phyloP scores from a whole-genome alignment of 1,140 invertebrate genomes.

The Drosophila pallidifrons region DNA sequence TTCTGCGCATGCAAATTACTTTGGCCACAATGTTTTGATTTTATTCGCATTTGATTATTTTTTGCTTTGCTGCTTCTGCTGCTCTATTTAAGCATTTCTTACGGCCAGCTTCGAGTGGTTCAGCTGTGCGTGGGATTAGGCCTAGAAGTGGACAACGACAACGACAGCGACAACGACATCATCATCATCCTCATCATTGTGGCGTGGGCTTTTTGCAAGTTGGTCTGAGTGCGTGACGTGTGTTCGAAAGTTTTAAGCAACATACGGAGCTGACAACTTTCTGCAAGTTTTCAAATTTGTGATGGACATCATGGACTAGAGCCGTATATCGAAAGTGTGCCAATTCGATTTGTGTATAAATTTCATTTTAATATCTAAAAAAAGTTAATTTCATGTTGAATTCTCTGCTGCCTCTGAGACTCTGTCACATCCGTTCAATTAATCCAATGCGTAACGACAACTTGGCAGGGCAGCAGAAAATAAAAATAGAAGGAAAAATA shows the following conservation, averaged over 20 bases:
- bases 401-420: not conserved
- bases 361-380: not conserved
- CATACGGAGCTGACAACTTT: constrained; percentile 17
- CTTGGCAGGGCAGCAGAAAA: constrained; percentile 2
- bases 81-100: constrained; percentile 59
- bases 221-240: constrained; percentile 71
- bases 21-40: constrained; percentile 78
- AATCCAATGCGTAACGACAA: constrained; percentile 71
- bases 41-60: constrained; percentile 80
- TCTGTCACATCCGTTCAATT: constrained; percentile 65
- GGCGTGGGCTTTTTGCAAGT: constrained; percentile 56
- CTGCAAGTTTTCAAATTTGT: constrained; percentile 1
- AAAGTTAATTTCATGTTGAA: too few relatives aligned
- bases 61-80: constrained; percentile 35
- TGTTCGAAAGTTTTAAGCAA: constrained; percentile 54
- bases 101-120: constrained; percentile 12
- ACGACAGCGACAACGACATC: not conserved
- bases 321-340: constrained; percentile 1
- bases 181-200: constrained; percentile 25
- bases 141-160: constrained; percentile 38
- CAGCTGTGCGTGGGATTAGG: constrained; percentile 60
- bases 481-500: constrained; percentile 32
- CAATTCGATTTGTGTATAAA: not conserved
- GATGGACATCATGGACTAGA: not conserved
- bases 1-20: constrained; percentile 74